These are phyloP conservation scores for Octomys mimax DNA, from an alignment of 2,797 vertebrate species.

Conservation along the genomic window DNA sequence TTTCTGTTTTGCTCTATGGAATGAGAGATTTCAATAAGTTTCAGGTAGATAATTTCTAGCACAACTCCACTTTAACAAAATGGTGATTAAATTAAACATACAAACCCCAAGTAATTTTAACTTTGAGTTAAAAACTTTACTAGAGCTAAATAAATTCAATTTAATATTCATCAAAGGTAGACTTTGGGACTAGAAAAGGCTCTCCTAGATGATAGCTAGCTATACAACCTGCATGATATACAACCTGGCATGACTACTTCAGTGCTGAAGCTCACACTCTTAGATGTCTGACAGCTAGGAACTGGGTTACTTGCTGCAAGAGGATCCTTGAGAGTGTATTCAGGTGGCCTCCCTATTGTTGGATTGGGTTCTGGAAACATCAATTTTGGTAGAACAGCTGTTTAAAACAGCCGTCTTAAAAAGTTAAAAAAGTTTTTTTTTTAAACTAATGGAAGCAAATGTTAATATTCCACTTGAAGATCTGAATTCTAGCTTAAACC, in stretches of 20 bases:
- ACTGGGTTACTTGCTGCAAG: constrained; percentile 29
- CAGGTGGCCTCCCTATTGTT: constrained; percentile 32
- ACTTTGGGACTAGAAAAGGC: constrained; percentile 22
- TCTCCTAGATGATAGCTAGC: background rate
- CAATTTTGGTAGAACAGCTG: constrained; percentile 71
- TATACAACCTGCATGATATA: background rate
- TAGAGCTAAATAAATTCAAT: constrained; percentile 56
- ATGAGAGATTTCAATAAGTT: constrained; percentile 62
- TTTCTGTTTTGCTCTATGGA: constrained; percentile 55
- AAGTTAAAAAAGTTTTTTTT: background rate
- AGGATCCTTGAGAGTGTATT: constrained; percentile 7
- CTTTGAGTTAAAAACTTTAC: constrained; percentile 58
- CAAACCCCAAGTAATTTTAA: constrained; percentile 26
- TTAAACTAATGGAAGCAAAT: constrained; percentile 60
- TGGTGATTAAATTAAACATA: constrained; percentile 45
- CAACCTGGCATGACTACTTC: background rate
- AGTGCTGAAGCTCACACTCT: constrained; percentile 14
- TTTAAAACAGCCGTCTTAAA: constrained; percentile 72
- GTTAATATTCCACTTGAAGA: constrained; percentile 56
- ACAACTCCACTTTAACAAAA: constrained; percentile 35
- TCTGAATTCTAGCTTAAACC: constrained; percentile 37
- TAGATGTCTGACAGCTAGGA: background rate
- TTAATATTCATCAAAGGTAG: constrained; percentile 36
- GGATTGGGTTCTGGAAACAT: constrained; percentile 63
- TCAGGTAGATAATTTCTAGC: constrained; percentile 56